These are phyloP conservation scores for Phallusia fumigata DNA, from an alignment of 23 tunicate species.

Conservation along the genomic window DNA sequence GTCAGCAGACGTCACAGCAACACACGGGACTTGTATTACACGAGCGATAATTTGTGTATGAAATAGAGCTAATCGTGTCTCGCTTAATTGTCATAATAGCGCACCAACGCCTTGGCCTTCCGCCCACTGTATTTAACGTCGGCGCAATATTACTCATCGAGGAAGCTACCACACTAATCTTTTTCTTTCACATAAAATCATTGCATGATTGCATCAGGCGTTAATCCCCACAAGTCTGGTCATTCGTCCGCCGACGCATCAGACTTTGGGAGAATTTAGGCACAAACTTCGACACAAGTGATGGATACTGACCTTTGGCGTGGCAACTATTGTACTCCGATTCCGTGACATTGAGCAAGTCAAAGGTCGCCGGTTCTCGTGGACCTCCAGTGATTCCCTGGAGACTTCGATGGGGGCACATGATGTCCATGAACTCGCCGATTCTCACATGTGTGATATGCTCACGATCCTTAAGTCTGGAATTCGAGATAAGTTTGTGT, in stretches of 20 bases:
- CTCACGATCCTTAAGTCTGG: conserved; percentile 9
- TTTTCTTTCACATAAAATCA: not conserved
- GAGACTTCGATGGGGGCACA: conserved; percentile 66
- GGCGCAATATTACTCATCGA: conserved; percentile 10
- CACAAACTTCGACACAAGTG: not conserved
- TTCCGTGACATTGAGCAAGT: conserved; percentile 77
- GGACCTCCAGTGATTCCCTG: conserved; percentile 28
- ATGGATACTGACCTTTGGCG: conserved; percentile 51
- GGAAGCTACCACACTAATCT: not conserved
- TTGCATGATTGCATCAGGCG: not conserved
- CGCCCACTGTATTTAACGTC: not conserved
- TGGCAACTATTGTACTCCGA: conserved; percentile 50
- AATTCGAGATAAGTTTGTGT: conserved; percentile 5
- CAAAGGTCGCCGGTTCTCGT: conserved; percentile 44
- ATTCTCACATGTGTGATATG: conserved; percentile 45
- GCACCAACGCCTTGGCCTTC: conserved; percentile 6
- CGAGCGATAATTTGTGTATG: conserved; percentile 1
- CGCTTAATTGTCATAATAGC: conserved; percentile 14
- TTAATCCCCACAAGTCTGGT: not conserved
- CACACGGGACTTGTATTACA: conserved; percentile 5
- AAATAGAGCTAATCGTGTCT: not conserved
- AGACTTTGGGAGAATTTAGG: not conserved
- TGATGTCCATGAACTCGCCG: conserved; percentile 88
- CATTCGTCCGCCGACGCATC: not conserved
- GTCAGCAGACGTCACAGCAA: not conserved